Base-by-base conservation (phyloP, 2,797 vertebrate species). In the Squalus acanthias region DNA sequence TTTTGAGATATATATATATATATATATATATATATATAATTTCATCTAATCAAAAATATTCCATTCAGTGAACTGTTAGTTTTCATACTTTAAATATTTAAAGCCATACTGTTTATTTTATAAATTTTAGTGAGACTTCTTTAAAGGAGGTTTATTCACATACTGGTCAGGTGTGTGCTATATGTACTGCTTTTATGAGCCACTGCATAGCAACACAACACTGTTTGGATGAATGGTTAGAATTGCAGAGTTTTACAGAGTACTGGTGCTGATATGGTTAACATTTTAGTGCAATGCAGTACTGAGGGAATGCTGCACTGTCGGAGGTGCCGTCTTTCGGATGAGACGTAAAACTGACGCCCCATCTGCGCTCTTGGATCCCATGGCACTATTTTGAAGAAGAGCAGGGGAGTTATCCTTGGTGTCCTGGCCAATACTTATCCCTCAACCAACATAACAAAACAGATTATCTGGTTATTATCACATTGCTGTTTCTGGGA, bases 21-120 rank as follows among this genome's bases (percentile, higher is more conserved):
- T 57, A 57, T 57, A 57, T 57, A 57, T 95, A 29, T n/a, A 26
- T 57, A 57, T 57, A 57, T 57, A 57, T 29, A 29, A 95, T 50
- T 74, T 95, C 50, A 20, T 3, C 9, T 50, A 4, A 20, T 24
- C 39, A 63, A 6, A 72, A 60, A 7, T 60, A 24, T 17, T 57
- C 53, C 15, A n/a, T 33, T 76, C 1, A 57, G 7, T 29, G 70
- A n/a, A 20, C 17, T 60, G 1, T 76, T 92, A 6, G 13, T 33
- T 76, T 74, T 17, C 70, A 57, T 76, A 57, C 15, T 53, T 95
- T 6, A 20, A 76, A 95, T 95, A 76, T 95, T 95, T 72, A 95
- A 95, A 76, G 94, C n/a, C 46, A 60, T 57, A 17, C 17, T 9
- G 22, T 70, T 70, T 1, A 53, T 93, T 93, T 93, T 95, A 60